Base-by-base conservation (phyloP, 2,888 invertebrate species). In the Drosophila colorata region DNA sequence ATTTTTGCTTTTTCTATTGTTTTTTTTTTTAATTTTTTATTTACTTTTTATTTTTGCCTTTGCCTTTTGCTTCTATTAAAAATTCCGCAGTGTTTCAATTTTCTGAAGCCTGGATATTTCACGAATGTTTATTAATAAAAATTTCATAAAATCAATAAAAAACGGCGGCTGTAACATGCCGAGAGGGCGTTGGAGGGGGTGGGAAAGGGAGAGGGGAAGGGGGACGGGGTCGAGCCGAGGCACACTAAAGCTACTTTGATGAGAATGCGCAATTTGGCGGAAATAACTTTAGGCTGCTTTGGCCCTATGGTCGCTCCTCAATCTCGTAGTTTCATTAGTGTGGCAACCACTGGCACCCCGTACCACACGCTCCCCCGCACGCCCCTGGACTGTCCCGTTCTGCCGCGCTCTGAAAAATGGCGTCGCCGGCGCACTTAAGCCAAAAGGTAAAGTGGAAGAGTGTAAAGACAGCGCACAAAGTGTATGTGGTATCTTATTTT, bases 111-210 rank as follows among this genome's bases (percentile, higher is more conserved):
- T 55, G 69, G 78, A 81, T 84, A 81, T 89, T 74, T 79, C 69
- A 75, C 80, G 86, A 89, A 89, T 89, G 79, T 90, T 82, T 82
- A 87, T 89, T 89, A 89, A 88, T 84, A 89, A 82, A 85, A 87
- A 82, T 74, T 74, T 79, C 72, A 81, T 74, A 73, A 84, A 86
- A 84, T 87, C 86, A 68, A 76, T 85, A 80, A 66, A 66, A 78
- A 60, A 41, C 69, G 63, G 71, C 55, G 41, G 64, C 52, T 51
- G 41, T 20, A 44, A 51, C 43, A 69, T 28, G 40, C 33, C 8
- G 8, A 28, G 28, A 28, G 8, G 2, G 8, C 8, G 7, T 0
- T 5, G 25, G 7, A 6, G 25, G 7, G 25, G 20, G 16, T 40
- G 14, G 25, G 33, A n/a, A 28, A 18, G 43, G 23, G 7, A 28